Evolutionary conservation across 2,113 vertebrate species (phyloP), one percentile per base, ranked within the genome.

Genomic region (Gallinago media): DNA sequence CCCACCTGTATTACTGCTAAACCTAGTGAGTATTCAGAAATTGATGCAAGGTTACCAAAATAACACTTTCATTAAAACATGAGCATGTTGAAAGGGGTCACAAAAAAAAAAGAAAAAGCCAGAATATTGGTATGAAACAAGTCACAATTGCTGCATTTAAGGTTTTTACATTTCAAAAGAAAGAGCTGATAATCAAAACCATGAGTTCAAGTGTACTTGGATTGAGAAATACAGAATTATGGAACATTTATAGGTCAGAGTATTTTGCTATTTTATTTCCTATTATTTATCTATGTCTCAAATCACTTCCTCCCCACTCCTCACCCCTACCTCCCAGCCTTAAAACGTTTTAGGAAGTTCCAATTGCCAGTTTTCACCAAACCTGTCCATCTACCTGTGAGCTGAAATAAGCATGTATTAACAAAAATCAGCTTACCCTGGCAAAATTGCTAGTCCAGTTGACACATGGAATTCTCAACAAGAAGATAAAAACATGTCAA

Each of bases 371-470:
- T 36, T 82, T 11, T 50, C 29, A 72, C 23, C 22, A 68, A 68
- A 49, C 3, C 19, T 88, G 20, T 12, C 14, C 12, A 34, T 7
- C 34, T 55, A 20, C 26, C 23, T 23, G 3, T 34, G 25, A 22
- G 15, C 10, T 59, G 27, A 42, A 83, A 68, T 17, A 67, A 88
- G 4, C 4, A 29, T 6, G 7, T 50, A 47, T 38, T 61, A 76
- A 23, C 3, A 74, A 91, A 70, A 74, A 38, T 0, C 1, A 0
- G 2, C 3, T 79, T 44, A 74, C 4, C 8, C 4, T 27, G 8
- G 15, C 54, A n/a, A 78, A 88, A 59, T 5, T 67, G 7, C 59
- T 50, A 71, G 34, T 81, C 44, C 13, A 85, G 32, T 7, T 22
- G 14, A 47, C 3, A 3, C 13, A 34, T 3, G 5, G 49, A 52